Evolutionary conservation across 2,888 invertebrate species (phyloP).

Genomic region (Drosophila siamana): DNA sequence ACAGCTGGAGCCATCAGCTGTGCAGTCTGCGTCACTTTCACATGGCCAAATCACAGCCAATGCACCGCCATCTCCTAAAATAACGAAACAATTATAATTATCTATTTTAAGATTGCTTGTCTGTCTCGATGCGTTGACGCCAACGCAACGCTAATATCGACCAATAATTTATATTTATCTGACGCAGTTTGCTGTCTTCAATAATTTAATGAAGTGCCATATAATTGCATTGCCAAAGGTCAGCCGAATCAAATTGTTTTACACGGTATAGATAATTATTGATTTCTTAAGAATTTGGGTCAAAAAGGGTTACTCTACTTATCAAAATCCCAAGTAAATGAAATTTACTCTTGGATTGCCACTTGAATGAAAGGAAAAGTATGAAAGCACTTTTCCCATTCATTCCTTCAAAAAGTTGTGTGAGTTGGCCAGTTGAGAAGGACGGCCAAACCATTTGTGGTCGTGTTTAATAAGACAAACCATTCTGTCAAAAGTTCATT

Average conservation of each 20-base stretch:
- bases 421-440: too few relatives aligned
- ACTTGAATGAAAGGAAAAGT: too few relatives aligned
- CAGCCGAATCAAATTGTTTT: not conserved
- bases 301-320: not conserved
- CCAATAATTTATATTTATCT: not conserved
- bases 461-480: not conserved
- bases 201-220: conserved; percentile 29
- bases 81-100: not conserved
- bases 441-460: not conserved
- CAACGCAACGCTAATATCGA: conserved; percentile 18
- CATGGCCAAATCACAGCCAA: conserved; percentile 83
- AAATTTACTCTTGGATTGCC: not conserved
- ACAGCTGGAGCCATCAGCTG: conserved; percentile 80
- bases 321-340: not conserved
- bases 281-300: conserved; percentile 19
- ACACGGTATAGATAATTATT: conserved; percentile 13
- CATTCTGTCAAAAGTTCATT: not conserved
- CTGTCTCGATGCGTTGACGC: conserved; percentile 6
- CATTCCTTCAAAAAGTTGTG: not conserved
- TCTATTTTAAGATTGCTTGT: conserved; percentile 16
- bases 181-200: conserved; percentile 9
- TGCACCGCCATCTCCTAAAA: conserved; percentile 66
- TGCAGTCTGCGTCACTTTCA: conserved; percentile 80
- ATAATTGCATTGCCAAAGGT: conserved; percentile 23
- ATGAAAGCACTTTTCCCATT: not conserved